Conservation (phyloP, 1,140 invertebrate genomes). For the Platyura marginata region DNA sequence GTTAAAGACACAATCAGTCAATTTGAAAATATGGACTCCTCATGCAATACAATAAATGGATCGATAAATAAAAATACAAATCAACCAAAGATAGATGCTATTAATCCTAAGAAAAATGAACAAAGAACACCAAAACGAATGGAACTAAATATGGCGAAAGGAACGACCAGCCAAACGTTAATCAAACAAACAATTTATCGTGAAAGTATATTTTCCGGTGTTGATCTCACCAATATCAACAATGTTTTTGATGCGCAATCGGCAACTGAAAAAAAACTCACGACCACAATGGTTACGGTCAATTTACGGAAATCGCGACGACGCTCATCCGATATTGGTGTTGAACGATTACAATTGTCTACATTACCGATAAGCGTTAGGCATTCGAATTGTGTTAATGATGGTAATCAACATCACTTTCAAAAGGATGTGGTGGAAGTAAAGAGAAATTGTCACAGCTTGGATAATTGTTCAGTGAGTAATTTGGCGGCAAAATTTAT, state of each 20-base stretch:
- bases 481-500: neutral
- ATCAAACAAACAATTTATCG: neutral
- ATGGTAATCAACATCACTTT: too few relatives aligned
- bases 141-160: too few relatives aligned
- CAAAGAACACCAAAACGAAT: neutral
- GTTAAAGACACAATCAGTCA: neutral
- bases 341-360: too few relatives aligned
- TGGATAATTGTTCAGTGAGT: neutral
- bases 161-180: neutral
- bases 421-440: too few relatives aligned
- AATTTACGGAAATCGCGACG: conserved; percentile 1
- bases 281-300: conserved; percentile 1
- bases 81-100: neutral
- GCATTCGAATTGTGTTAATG: too few relatives aligned
- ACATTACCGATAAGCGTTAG: too few relatives aligned
- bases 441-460: too few relatives aligned
- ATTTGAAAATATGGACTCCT: neutral
- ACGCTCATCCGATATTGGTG: neutral
- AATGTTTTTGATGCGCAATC: neutral
- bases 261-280: neutral
- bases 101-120: neutral
- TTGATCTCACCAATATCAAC: neutral
- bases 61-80: too few relatives aligned
- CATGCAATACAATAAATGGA: too few relatives aligned
- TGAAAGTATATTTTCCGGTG: neutral